A percentile compares a stretch with the other conserved stretches of the same genome.
Conservation (phyloP, 2,797 vertebrate genomes). For the Sylvilagus floridanus region DNA sequence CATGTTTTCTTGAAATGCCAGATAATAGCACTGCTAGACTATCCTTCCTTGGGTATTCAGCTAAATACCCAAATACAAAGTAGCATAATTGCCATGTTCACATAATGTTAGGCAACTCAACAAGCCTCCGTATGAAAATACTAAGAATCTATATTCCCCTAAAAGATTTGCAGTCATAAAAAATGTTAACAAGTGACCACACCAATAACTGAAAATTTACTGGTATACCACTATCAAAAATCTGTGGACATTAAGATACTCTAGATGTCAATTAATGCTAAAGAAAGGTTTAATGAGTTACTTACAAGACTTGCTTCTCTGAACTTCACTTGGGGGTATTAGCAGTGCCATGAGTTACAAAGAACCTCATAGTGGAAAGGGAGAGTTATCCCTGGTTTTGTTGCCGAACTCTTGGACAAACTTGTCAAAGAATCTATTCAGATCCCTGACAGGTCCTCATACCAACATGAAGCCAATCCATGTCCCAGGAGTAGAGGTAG, state of each 20-base stretch:
- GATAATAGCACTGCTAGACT: neutral
- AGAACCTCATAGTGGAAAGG: neutral
- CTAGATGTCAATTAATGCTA: neutral
- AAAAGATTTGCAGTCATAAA: neutral
- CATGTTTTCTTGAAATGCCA: neutral
- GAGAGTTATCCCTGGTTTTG: constrained; percentile 23
- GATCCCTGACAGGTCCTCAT: neutral
- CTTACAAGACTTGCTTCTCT: neutral
- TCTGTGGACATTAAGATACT: neutral
- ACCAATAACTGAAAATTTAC: neutral
- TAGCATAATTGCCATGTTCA: neutral
- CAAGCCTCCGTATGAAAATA: neutral
- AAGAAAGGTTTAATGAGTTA: neutral
- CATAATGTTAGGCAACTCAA: neutral
- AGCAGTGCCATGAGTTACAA: neutral
- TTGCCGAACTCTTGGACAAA: neutral
- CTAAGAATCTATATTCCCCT: neutral
- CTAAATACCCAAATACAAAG: neutral
- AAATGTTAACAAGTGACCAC: neutral
- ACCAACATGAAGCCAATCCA: neutral
- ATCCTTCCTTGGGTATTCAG: neutral
- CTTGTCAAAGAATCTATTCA: neutral
- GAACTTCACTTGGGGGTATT: neutral
- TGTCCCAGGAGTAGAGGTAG: neutral
- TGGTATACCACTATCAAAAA: neutral